Conservation (phyloP, 2,113 vertebrate species). For the Reinhardtius hippoglossoides region DNA sequence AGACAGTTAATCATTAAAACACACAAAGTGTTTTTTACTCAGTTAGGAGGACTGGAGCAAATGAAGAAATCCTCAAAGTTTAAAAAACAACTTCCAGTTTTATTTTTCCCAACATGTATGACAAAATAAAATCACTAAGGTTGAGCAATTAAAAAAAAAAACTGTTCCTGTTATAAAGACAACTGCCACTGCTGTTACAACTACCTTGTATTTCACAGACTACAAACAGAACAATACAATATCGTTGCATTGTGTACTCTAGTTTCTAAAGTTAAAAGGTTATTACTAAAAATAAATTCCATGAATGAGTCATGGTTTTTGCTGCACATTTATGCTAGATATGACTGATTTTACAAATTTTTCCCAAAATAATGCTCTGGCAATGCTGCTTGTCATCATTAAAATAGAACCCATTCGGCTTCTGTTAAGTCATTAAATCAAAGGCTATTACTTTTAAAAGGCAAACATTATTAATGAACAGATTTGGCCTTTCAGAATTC, state of each 20-base stretch:
- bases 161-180: too few species aligned
- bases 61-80: not conserved
- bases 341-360: not conserved
- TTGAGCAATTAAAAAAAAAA: too few species aligned
- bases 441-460: slow-evolving; percentile 64
- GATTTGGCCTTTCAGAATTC: slow-evolving; percentile 28
- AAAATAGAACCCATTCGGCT: slow-evolving; percentile 46
- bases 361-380: not conserved
- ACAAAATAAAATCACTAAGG: not conserved
- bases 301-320: not conserved
- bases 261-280: not conserved
- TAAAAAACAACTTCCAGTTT: not conserved
- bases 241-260: not conserved
- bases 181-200: too few species aligned
- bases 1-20: too few species aligned
- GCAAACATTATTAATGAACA: slow-evolving; percentile 31
- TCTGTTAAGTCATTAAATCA: slow-evolving; percentile 49
- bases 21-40: too few species aligned
- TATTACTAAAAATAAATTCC: too few species aligned
- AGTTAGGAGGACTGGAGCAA: too few species aligned
- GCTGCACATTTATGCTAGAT: slow-evolving; percentile 1
- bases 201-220: not conserved
- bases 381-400: slow-evolving; percentile 17
- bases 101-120: not conserved
- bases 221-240: too few species aligned